Conservation (phyloP, 2,888 invertebrate genomes). For the Philereme vetulata region DNA sequence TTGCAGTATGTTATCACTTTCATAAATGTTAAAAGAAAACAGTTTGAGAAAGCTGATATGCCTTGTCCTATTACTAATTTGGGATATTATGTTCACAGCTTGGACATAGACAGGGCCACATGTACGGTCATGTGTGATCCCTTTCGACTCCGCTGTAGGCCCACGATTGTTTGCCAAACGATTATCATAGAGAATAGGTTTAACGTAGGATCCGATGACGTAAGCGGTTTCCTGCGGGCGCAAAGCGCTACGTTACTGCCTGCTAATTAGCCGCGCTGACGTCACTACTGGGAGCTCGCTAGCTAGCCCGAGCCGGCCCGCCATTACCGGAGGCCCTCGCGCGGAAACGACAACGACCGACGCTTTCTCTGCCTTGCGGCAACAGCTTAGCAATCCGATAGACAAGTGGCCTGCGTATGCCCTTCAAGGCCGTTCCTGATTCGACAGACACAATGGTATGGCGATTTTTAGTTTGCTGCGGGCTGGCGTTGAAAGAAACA, state of each 20-base stretch:
- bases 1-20: background rate
- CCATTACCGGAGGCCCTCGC: constrained; percentile 76
- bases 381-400: constrained; percentile 44
- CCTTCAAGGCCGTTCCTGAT: constrained; percentile 52
- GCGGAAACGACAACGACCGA: constrained; percentile 82
- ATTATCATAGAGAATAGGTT: constrained; percentile 53
- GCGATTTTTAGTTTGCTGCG: constrained; percentile 2
- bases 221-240: constrained; percentile 76
- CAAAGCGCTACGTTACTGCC: constrained; percentile 58
- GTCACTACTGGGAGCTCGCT: constrained; percentile 66
- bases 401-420: constrained; percentile 46
- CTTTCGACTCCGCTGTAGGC: constrained; percentile 10
- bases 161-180: constrained; percentile 16
- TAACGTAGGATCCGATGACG: constrained; percentile 71
- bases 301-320: constrained; percentile 50
- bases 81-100: background rate
- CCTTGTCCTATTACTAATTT: background rate
- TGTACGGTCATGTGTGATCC: background rate
- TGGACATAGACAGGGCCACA: background rate
- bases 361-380: constrained; percentile 72
- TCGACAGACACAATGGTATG: constrained; percentile 2
- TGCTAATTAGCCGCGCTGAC: constrained; percentile 76
- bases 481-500: background rate
- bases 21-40: background rate
- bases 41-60: background rate